Evolutionary conservation across 1,140 invertebrate genomes (phyloP), one percentile per base, ranked within the genome.

Genomic region (Drosophila arizonae): DNA sequence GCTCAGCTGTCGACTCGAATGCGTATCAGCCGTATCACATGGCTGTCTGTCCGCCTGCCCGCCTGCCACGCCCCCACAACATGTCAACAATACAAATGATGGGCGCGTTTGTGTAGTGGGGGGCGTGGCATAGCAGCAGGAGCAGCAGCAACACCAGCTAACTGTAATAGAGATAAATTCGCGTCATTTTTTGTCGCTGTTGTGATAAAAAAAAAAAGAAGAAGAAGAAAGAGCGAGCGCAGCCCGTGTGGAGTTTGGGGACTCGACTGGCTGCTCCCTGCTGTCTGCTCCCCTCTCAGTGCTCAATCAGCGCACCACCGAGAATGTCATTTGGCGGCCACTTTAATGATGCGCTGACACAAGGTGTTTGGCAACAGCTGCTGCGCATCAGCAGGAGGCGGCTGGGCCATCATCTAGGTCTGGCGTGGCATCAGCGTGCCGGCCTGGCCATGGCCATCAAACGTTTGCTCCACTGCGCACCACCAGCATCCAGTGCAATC

Each of bases 151-250:
- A 17, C 61, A 30, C 33, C 80, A 80, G 82, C 82, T 87, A 87
- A 84, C 82, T 82, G 82, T 87, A 87, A 87, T 87, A 88, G 84
- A 87, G 84, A 87, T 87, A 87, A 87, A 87, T 87, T 84, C 84
- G 76, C 84, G 78, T 87, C 84, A 88, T 87, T 87, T 87, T 87
- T 87, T 87, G 84, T 77, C 67, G 45, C 51, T 73, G 79, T 72
- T 73, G 79, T 69, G 77, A 82, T 81, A 81, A 86, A 78, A 72
- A 71, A 73, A 57, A 41, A 78, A 76, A 72, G 69, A 73, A 57
- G 33, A 24, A 11, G 17, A 43, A 64, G 63, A 48, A 39, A 61
- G 48, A 51, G 76, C 63, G 68, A 75, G 30, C 6, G 8, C 46
- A 17, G 54, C 26, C 45, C 41, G 17, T 33, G 70, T 58, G 56